These are phyloP conservation scores for Burhinus oedicnemus DNA, from an alignment of 2,113 vertebrate species.

Conservation along the genomic window DNA sequence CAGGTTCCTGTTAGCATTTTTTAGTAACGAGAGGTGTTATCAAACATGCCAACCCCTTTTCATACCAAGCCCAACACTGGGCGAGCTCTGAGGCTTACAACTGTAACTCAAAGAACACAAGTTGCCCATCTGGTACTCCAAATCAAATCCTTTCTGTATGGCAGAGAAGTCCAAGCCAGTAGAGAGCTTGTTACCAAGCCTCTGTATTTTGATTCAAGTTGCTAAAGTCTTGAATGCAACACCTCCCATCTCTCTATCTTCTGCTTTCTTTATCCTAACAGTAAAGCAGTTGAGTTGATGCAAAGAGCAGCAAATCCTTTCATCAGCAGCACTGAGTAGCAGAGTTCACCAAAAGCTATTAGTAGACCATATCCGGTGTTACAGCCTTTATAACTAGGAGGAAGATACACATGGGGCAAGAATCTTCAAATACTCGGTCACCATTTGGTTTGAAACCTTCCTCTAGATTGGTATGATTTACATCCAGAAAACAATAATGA, in stretches of 20 bases:
- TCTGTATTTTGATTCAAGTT: neutral
- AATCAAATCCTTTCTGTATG: neutral
- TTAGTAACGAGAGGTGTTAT: neutral
- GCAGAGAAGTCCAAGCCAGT: neutral
- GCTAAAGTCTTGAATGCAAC: neutral
- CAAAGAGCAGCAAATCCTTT: neutral
- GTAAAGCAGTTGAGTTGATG: neutral
- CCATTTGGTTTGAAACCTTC: neutral
- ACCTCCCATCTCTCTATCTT: neutral
- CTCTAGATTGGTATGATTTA: neutral
- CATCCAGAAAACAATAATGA: too few relatives aligned
- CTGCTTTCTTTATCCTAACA: neutral
- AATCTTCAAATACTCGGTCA: neutral
- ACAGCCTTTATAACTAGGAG: neutral
- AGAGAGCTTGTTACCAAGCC: neutral
- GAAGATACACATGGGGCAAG: rapidly evolving
- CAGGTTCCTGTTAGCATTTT: neutral
- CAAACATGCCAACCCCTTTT: neutral
- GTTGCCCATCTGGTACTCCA: neutral
- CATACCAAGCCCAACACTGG: neutral
- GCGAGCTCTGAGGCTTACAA: neutral
- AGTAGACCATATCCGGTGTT: neutral
- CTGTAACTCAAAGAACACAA: neutral
- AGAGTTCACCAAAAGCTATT: neutral
- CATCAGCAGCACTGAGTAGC: neutral